A percentile compares a stretch with the other conserved stretches of the same genome.
These are phyloP conservation scores for Chydorus sphaericus DNA, from an alignment of 2,888 invertebrate species.

Conservation along the genomic window DNA sequence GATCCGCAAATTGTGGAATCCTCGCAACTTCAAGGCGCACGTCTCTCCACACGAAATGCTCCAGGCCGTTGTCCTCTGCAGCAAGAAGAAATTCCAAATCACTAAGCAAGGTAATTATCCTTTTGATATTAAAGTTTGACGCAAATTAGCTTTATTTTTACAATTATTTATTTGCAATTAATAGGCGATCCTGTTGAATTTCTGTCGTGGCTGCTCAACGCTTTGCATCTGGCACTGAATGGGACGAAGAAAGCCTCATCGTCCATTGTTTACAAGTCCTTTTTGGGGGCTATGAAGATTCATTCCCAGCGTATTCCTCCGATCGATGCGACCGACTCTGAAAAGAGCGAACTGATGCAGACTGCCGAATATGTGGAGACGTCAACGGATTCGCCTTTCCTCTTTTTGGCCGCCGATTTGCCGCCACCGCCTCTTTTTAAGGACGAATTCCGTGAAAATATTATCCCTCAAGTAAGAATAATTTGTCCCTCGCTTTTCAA, in stretches of 20 bases:
- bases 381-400: constrained; percentile 78
- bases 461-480: constrained; percentile 79
- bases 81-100: constrained; percentile 92
- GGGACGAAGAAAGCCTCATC: constrained; percentile 77
- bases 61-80: constrained; percentile 93
- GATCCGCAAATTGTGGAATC: constrained; percentile 96
- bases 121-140: constrained; percentile 4
- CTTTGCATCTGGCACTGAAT: constrained; percentile 83
- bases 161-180: constrained; percentile 10
- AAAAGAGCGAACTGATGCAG: constrained; percentile 57
- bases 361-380: constrained; percentile 79
- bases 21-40: constrained; percentile 95
- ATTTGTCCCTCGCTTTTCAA: neutral
- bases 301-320: constrained; percentile 85
- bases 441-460: constrained; percentile 94
- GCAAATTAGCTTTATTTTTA: constrained; percentile 4
- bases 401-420: constrained; percentile 92
- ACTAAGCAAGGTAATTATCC: constrained; percentile 83
- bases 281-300: constrained; percentile 79
- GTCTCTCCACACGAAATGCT: constrained; percentile 99
- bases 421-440: constrained; percentile 95
- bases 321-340: constrained; percentile 76
- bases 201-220: constrained; percentile 94
- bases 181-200: constrained; percentile 93
- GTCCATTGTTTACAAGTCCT: constrained; percentile 87